Percentiles rank a stretch among this genome's conserved stretches.
Conservation (phyloP, 1,140 invertebrate genomes). For the Drosophila virilis region DNA sequence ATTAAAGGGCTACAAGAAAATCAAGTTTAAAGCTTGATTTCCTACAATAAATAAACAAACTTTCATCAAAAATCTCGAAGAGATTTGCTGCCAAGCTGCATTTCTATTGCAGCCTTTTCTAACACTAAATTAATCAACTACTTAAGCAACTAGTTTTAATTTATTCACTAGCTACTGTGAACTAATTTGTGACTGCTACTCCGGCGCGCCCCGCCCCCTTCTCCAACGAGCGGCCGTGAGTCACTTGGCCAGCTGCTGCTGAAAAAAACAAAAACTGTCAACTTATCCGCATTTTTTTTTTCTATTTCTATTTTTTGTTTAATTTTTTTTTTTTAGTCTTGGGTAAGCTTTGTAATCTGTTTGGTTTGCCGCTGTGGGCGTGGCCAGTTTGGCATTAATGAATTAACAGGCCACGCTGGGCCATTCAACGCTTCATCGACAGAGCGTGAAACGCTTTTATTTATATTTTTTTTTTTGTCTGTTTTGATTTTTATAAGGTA, state of each 20-base stretch:
- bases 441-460: slow-evolving; percentile 67
- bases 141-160: too few species aligned
- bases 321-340: not conserved
- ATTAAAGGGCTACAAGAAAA: too few species aligned
- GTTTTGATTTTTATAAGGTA: not conserved
- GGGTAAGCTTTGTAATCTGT: not conserved
- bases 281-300: slow-evolving; percentile 15
- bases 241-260: slow-evolving; percentile 13
- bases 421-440: slow-evolving; percentile 65
- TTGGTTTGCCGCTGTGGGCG: slow-evolving; percentile 22
- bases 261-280: slow-evolving; percentile 20
- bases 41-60: too few species aligned
- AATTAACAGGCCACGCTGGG: slow-evolving; percentile 39
- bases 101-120: too few species aligned
- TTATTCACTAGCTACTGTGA: not conserved
- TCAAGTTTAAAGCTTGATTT: too few species aligned
- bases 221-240: not conserved
- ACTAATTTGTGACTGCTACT: not conserved
- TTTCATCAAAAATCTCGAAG: too few species aligned
- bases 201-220: not conserved
- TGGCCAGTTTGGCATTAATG: slow-evolving; percentile 45
- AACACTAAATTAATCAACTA: too few species aligned
- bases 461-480: slow-evolving; percentile 27
- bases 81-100: too few species aligned
- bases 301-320: not conserved